A percentile compares a stretch with the other conserved stretches of the same genome.
phyloP scores from a whole-genome alignment of 2,113 vertebrate species.

The Pseudopodoces humilis region DNA sequence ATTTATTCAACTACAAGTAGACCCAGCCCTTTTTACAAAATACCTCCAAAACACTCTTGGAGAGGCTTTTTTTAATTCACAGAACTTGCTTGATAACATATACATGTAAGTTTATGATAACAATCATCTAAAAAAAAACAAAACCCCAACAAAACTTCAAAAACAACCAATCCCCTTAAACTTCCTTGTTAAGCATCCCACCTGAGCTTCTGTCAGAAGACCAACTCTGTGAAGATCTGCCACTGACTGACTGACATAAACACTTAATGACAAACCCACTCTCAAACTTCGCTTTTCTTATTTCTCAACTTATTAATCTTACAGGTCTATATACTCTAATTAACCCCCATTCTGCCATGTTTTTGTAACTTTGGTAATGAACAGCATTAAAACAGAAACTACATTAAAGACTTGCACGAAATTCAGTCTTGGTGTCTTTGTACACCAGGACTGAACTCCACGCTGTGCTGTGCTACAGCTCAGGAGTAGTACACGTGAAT shows the following conservation, averaged over 20 bases:
- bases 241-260: background rate
- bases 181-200: background rate
- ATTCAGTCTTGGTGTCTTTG: background rate
- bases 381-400: background rate
- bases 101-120: background rate
- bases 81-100: background rate
- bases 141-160: background rate
- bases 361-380: background rate
- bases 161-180: background rate
- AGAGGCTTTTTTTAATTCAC: background rate
- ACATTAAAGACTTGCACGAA: background rate
- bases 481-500: background rate
- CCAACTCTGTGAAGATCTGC: background rate
- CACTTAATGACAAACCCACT: background rate
- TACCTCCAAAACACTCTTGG: background rate
- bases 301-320: background rate
- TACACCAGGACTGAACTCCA: background rate
- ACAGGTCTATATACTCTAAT: background rate
- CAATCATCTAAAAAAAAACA: background rate
- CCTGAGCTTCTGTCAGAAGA: background rate
- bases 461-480: background rate
- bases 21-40: background rate
- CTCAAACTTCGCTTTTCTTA: background rate
- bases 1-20: background rate
- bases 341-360: background rate